Percentiles rank a stretch among this genome's conserved stretches.
Conservation (phyloP, 2,113 vertebrate species). For the Catharus minimus region DNA sequence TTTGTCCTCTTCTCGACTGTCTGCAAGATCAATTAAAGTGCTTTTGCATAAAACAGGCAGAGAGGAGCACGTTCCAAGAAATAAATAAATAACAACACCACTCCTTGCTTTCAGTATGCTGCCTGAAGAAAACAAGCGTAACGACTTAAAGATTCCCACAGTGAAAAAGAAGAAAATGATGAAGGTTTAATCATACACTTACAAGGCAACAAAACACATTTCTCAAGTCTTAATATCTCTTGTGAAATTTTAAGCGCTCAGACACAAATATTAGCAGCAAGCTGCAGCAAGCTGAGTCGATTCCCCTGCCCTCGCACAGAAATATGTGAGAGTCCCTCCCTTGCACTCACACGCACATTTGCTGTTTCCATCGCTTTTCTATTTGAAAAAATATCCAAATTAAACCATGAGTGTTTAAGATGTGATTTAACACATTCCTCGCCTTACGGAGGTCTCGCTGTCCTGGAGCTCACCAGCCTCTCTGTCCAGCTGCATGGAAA, state of each 20-base stretch:
- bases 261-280: neutral
- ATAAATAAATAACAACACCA: neutral
- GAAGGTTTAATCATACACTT: conserved; percentile 23
- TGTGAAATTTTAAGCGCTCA: neutral
- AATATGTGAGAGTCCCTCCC: neutral
- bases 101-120: neutral
- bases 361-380: neutral
- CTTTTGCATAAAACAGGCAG: neutral
- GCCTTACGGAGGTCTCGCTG: fast-evolving
- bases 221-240: neutral
- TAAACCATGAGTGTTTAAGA: neutral
- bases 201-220: neutral
- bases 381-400: neutral
- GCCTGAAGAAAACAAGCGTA: neutral
- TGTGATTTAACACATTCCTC: neutral
- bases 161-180: neutral
- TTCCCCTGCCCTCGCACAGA: neutral
- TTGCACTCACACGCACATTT: neutral
- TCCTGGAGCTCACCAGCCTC: neutral
- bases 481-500: neutral
- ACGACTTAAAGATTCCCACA: neutral
- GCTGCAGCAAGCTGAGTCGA: neutral
- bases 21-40: conserved; percentile 33
- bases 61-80: neutral
- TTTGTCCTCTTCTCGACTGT: neutral